A percentile compares a stretch with the other conserved stretches of the same genome.
Conservation (phyloP, 2,797 vertebrate genomes). For the Malacoraja senta region DNA sequence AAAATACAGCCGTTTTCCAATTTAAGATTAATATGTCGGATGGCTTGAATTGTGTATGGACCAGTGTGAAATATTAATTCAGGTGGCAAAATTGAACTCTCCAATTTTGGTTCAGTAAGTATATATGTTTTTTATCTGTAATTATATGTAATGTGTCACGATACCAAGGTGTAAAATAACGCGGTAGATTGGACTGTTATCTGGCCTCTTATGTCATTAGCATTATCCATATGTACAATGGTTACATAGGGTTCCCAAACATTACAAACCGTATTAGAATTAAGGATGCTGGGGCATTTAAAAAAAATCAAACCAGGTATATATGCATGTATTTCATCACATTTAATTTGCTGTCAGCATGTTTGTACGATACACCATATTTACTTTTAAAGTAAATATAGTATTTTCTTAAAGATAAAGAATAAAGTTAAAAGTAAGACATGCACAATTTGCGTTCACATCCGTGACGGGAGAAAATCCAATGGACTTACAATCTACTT, state of each 20-base stretch:
- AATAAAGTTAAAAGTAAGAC: neutral
- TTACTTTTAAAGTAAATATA: neutral
- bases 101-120: neutral
- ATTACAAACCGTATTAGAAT: neutral
- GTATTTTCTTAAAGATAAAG: neutral
- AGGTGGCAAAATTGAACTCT: neutral
- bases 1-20: neutral
- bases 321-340: neutral
- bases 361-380: neutral
- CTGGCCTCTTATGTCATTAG: neutral
- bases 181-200: neutral
- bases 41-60: neutral
- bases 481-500: neutral
- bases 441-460: neutral
- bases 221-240: neutral
- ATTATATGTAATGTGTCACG: neutral
- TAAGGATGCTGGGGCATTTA: neutral
- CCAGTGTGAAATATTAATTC: neutral
- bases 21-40: neutral
- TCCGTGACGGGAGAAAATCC: neutral
- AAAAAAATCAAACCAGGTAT: too few species aligned
- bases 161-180: neutral
- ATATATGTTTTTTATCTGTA: slow-evolving; percentile 6
- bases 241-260: neutral
- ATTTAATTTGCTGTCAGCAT: neutral